These are phyloP conservation scores for Nothura maculosa DNA, from an alignment of 2,797 vertebrate species.

Conservation along the genomic window DNA sequence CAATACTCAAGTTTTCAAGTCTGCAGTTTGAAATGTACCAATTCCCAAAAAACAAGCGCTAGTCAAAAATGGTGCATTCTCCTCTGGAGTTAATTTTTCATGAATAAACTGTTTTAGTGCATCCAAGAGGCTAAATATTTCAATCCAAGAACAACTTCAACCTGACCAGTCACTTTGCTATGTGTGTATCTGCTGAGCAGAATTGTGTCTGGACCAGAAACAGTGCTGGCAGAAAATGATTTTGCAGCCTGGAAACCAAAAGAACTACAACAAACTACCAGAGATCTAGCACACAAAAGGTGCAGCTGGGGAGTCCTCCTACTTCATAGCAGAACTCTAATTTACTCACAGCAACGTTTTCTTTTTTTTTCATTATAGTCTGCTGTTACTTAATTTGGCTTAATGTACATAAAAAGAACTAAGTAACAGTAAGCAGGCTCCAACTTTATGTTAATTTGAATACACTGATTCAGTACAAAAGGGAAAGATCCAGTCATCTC, in stretches of 20 bases:
- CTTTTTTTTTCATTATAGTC: neutral
- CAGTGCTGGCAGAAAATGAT: neutral
- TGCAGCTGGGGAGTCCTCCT: neutral
- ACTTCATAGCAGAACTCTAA: accelerated
- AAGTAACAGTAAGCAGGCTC: neutral
- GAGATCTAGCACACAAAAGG: neutral
- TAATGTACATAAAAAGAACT: neutral
- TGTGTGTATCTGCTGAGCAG: accelerated
- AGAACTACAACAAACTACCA: neutral
- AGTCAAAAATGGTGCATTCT: neutral
- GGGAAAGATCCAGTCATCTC: neutral
- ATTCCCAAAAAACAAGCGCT: neutral
- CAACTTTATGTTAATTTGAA: neutral
- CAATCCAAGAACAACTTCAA: neutral
- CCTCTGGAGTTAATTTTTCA: neutral
- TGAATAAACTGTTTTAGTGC: neutral
- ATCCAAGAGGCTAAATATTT: neutral
- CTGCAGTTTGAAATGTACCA: neutral
- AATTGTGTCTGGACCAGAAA: neutral
- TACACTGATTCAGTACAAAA: neutral
- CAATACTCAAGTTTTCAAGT: neutral
- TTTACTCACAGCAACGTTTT: neutral
- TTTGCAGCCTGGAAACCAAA: neutral
- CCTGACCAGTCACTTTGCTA: neutral
- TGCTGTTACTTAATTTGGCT: neutral